Base-by-base conservation (phyloP, 2,113 vertebrate species). In the Pseudois nayaur region DNA sequence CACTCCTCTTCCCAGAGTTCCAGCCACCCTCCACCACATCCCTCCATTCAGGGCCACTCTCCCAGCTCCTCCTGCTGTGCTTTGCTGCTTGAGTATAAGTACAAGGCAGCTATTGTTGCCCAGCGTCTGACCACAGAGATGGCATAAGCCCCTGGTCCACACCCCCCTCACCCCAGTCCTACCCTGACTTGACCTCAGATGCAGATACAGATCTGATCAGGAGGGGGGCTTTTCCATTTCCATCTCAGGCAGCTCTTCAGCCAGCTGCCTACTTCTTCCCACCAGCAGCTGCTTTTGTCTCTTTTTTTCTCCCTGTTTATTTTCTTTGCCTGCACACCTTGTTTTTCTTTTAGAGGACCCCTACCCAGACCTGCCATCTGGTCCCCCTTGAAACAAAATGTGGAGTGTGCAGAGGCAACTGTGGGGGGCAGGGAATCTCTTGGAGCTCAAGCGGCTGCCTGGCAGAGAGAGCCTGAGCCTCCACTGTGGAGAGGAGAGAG, bases 341-440 rank as follows among this genome's bases (percentile, higher is more conserved):
- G 91, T 94, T 96, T 97, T 96, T 97, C 97, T 93, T 97, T 62
- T 52, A 94, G 91, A 43, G 21, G 93, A 96, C 43, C 82, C 91
- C 97, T 95, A 97, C 93, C 86, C 97, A 97, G 89, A 74, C 43
- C 74, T 95, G 96, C 98, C 98, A 98, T 98, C 96, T 98, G 98
- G 97, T 98, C 98, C 97, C 96, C 74, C 87, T 98, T 98, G 98
- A 97, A 82, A 93, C 94, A 83, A 87, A 98, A 97, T 78, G 59
- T 89, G 74, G 81, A 94, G 98, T 67, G 95, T 98, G 88, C 94
- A 89, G 55, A 97, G 94, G 95, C 96, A 88, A 98, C 97, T 97
- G 95, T 88, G 85, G 83, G 90, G 96, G 81, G 96, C 94, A 1
- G 7, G 43, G 67, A 50, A 85, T 60, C 87, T 82, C 33, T 96